A percentile compares a stretch with the other conserved stretches of the same genome.
These are phyloP conservation scores for Glossophaga mutica DNA, from an alignment of 2,797 vertebrate genomes.

Conservation along the genomic window DNA sequence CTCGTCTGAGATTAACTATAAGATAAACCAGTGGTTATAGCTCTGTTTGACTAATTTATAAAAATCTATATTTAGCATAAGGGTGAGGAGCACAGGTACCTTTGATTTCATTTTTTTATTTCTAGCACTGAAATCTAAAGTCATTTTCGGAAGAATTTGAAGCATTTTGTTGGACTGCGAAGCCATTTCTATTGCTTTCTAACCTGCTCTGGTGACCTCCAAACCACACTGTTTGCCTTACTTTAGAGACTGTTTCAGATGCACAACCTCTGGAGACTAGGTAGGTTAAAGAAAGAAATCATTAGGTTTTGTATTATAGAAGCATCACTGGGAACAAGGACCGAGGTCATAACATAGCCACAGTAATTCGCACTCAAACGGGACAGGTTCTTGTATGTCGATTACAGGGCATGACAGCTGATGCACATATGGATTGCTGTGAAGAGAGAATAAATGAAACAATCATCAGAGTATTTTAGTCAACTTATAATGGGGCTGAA, in stretches of 20 bases:
- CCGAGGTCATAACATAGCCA: not conserved
- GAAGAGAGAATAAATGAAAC: slow-evolving; percentile 44
- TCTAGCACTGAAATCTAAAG: not conserved
- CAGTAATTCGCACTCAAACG: not conserved
- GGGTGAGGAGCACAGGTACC: not conserved
- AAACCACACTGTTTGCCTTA: slow-evolving; percentile 41
- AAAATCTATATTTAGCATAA: slow-evolving; percentile 59
- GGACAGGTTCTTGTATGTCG: not conserved
- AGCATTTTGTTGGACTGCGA: not conserved
- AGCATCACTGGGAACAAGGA: not conserved
- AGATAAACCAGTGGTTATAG: slow-evolving; percentile 47
- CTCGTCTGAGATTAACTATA: slow-evolving; percentile 51
- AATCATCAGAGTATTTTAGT: slow-evolving; percentile 23
- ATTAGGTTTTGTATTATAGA: slow-evolving; percentile 56
- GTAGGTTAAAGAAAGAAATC: slow-evolving; percentile 47
- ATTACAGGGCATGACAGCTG: not conserved
- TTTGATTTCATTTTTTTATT: slow-evolving; percentile 24
- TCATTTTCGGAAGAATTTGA: slow-evolving; percentile 33
- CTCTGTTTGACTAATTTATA: slow-evolving; percentile 63
- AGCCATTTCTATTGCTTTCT: slow-evolving; percentile 40
- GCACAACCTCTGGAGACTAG: slow-evolving; percentile 41
- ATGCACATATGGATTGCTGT: not conserved
- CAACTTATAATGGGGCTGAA: not conserved
- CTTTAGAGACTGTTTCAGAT: slow-evolving; percentile 51
- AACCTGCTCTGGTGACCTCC: slow-evolving; percentile 55